phyloP scores from a whole-genome alignment of 2,888 invertebrate species.

The Euplagia quadripunctaria region DNA sequence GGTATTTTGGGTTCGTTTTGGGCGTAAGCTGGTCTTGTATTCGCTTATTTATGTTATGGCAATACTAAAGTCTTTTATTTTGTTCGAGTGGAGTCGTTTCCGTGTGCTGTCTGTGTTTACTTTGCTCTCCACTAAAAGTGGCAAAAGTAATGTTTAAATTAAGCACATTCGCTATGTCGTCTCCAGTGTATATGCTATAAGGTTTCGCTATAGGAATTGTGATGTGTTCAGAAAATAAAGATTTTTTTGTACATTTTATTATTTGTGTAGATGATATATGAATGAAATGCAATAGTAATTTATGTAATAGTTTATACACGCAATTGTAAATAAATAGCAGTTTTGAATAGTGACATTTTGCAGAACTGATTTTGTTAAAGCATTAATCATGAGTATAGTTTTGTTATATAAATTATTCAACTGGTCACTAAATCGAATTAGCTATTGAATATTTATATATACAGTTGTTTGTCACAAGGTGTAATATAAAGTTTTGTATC shows the following conservation, averaged over 20 bases:
- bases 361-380: conserved; percentile 51
- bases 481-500: conserved; percentile 71
- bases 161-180: conserved; percentile 22
- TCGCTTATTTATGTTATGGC: conserved; percentile 7
- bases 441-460: conserved; percentile 57
- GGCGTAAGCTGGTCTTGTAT: conserved; percentile 54
- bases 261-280: conserved; percentile 80
- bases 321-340: conserved; percentile 82
- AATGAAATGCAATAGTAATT: conserved; percentile 87
- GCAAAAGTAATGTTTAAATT: conserved; percentile 27
- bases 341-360: conserved; percentile 62
- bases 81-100: conserved; percentile 16
- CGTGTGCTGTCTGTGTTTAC: conserved; percentile 24
- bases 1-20: conserved; percentile 33
- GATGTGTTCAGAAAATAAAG: conserved; percentile 80
- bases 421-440: conserved; percentile 69
- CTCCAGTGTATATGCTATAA: conserved; percentile 60
- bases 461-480: conserved; percentile 61
- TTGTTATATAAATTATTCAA: conserved; percentile 52
- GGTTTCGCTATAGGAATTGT: conserved; percentile 77
- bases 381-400: conserved; percentile 57
- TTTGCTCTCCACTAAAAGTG: conserved; percentile 21
- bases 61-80: conserved; percentile 5
- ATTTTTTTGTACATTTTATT: conserved; percentile 80
- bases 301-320: conserved; percentile 81